Evolutionary conservation across 2,113 vertebrate species (phyloP).

Genomic region (Clarias magur): DNA sequence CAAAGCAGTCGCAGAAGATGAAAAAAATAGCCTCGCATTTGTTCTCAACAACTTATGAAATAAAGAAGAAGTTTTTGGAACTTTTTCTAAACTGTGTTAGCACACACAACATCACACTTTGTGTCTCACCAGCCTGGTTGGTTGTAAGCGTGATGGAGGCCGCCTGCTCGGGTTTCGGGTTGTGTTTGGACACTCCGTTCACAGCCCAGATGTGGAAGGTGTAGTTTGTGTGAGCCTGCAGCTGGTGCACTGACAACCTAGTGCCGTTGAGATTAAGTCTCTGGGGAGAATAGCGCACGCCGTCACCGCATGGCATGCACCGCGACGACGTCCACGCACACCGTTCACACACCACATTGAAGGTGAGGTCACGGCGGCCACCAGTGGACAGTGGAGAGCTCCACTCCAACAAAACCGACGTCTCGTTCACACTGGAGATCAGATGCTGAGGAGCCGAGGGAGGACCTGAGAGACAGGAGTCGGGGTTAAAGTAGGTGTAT

Average conservation of each 20-base stretch:
- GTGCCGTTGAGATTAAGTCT: constrained; percentile 85
- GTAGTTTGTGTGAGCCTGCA: constrained; percentile 97
- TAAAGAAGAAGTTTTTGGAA: background rate
- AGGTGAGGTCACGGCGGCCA: constrained; percentile 90
- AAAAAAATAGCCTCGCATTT: background rate
- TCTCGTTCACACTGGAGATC: constrained; percentile 98
- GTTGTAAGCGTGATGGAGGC: constrained; percentile 95
- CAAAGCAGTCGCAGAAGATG: background rate
- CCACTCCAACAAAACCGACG: constrained; percentile 96
- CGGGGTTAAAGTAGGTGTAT: background rate
- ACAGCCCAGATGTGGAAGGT: constrained; percentile 96
- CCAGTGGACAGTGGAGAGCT: constrained; percentile 85
- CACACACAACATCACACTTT: background rate
- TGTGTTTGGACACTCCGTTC: constrained; percentile 92
- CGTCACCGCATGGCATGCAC: constrained; percentile 88
- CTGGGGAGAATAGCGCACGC: constrained; percentile 92
- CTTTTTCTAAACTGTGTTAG: background rate
- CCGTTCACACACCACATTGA: constrained; percentile 91
- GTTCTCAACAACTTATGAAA: background rate
- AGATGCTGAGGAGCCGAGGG: constrained; percentile 90
- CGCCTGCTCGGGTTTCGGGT: constrained; percentile 87
- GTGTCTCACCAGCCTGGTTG: constrained; percentile 93
- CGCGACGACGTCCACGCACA: constrained; percentile 80
- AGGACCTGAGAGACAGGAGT: constrained; percentile 74
- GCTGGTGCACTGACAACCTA: constrained; percentile 91